These are phyloP conservation scores for Oophaga pumilio DNA, from an alignment of 2,113 vertebrate species.

Conservation along the genomic window DNA sequence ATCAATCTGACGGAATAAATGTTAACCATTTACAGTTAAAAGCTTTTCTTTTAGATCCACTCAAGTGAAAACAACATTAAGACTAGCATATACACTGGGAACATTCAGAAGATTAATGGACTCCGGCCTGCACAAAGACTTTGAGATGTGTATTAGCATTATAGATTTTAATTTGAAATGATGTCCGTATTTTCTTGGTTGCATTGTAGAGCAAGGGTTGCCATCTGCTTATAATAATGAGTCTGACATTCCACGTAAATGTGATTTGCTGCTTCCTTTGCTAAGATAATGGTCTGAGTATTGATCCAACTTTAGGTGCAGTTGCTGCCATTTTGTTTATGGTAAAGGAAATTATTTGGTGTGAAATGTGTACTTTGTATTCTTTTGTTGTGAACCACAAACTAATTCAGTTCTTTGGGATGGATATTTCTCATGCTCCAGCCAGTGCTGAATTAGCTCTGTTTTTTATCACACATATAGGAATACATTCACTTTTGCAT, in stretches of 20 bases:
- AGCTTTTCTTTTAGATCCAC: conserved; percentile 71
- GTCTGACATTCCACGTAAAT: conserved; percentile 88
- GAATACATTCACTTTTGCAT: neutral
- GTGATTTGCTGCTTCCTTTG: conserved; percentile 87
- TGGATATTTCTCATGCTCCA: conserved; percentile 23
- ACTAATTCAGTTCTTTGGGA: conserved; percentile 37
- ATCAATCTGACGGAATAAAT: conserved; percentile 74
- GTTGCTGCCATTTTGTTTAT: conserved; percentile 79
- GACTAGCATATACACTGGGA: conserved; percentile 66
- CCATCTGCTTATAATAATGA: conserved; percentile 97
- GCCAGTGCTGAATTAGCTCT: neutral
- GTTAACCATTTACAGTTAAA: conserved; percentile 71
- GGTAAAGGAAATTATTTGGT: conserved; percentile 71
- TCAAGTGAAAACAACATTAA: conserved; percentile 73
- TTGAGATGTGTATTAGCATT: conserved; percentile 87
- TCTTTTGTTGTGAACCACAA: conserved; percentile 48
- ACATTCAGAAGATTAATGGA: conserved; percentile 78
- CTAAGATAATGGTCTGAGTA: conserved; percentile 84
- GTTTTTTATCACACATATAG: neutral
- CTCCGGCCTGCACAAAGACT: conserved; percentile 75
- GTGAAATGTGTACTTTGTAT: conserved; percentile 55
- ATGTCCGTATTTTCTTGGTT: conserved; percentile 85
- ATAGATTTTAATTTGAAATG: conserved; percentile 98
- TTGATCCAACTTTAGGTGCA: conserved; percentile 86
- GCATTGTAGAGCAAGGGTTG: conserved; percentile 79